Conservation (phyloP, 2,113 vertebrate genomes). For the Phaethornis superciliosus region DNA sequence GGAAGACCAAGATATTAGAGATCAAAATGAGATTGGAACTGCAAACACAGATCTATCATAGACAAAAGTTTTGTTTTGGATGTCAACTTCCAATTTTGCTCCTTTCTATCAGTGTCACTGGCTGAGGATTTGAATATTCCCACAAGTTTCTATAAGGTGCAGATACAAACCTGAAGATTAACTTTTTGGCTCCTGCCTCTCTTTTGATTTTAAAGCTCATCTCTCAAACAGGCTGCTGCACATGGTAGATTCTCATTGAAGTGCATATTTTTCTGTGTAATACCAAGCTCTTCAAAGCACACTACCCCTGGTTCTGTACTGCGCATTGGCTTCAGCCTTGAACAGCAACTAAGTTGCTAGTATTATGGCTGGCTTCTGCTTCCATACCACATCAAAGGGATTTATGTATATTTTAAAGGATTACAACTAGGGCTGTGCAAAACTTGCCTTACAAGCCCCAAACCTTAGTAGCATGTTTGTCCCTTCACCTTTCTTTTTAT, state of each 20-base stretch:
- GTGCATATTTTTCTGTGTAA: background rate
- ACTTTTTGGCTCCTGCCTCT: background rate
- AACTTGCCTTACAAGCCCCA: slow-evolving; percentile 38
- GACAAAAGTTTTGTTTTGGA: background rate
- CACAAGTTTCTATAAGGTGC: background rate
- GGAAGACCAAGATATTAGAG: background rate
- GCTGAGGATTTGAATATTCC: background rate
- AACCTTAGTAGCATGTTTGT: background rate
- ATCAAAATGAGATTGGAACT: background rate
- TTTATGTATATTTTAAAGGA: slow-evolving; percentile 62
- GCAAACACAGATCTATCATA: background rate
- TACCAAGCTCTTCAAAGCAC: slow-evolving; percentile 56
- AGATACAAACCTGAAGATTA: background rate
- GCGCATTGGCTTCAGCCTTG: slow-evolving; percentile 42
- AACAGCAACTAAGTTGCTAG: slow-evolving; percentile 1
- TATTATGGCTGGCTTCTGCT: slow-evolving; percentile 23
- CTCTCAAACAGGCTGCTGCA: background rate
- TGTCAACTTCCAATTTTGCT: background rate
- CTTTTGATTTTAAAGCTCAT: slow-evolving; percentile 22
- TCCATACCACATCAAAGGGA: slow-evolving; percentile 50
- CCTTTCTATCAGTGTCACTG: background rate
- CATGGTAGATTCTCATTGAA: slow-evolving; percentile 5
- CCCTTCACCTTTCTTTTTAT: slow-evolving; percentile 22
- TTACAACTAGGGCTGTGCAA: slow-evolving; percentile 3
- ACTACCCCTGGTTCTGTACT: background rate